phyloP scores from a whole-genome alignment of 1,140 invertebrate species.

The Saccostrea cuccullata region DNA sequence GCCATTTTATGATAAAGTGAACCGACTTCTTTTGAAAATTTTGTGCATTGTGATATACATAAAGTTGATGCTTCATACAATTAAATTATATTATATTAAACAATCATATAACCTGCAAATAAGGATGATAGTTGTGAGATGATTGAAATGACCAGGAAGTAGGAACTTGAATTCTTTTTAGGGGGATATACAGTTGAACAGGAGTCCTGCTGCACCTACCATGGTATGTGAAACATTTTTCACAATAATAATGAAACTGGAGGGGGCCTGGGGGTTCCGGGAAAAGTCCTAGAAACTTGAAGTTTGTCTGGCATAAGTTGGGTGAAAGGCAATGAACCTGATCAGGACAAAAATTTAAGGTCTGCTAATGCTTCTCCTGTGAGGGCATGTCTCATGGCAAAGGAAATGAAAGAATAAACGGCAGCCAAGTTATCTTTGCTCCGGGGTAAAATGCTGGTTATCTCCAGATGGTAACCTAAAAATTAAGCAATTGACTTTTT shows the following conservation, averaged over 20 bases:
- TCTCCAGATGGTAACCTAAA: not conserved
- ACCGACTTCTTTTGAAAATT: too few relatives aligned
- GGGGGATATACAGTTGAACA: not conserved
- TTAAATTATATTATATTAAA: not conserved
- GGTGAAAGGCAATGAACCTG: conserved; percentile 23
- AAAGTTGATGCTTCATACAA: too few relatives aligned
- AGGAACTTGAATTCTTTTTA: conserved; percentile 5
- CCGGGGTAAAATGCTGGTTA: conserved; percentile 18
- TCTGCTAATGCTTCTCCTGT: conserved; percentile 39
- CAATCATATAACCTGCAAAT: conserved; percentile 42
- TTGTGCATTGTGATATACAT: too few relatives aligned
- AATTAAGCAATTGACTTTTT: too few relatives aligned
- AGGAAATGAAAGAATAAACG: not conserved
- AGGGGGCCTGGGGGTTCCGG: not conserved
- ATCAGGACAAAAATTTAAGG: conserved; percentile 30
- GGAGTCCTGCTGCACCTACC: not conserved
- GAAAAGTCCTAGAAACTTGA: not conserved
- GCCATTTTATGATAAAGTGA: too few relatives aligned
- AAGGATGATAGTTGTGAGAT: conserved; percentile 24
- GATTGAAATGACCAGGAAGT: conserved; percentile 36
- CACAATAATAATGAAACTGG: not conserved
- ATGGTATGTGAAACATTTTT: not conserved
- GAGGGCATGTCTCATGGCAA: conserved; percentile 10
- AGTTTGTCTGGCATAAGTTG: conserved; percentile 23
- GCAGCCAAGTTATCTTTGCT: conserved; percentile 18